Percentiles rank a stretch among this genome's conserved stretches.
phyloP scores from a whole-genome alignment of 1,140 invertebrate genomes.

The Drosophila sproati region DNA sequence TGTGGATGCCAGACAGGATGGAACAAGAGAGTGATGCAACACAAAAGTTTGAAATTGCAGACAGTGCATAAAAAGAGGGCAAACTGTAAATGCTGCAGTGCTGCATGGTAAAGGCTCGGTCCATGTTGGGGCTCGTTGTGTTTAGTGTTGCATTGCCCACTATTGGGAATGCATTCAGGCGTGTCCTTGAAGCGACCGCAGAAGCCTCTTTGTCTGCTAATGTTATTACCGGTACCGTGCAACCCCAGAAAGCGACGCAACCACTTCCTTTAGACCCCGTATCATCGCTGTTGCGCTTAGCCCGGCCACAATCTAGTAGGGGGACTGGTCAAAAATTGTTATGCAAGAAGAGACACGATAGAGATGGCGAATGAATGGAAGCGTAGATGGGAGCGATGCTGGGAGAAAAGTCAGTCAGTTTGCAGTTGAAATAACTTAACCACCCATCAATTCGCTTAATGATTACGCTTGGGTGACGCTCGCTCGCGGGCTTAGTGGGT shows the following conservation, averaged over 20 bases:
- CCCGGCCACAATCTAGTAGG: slow-evolving; percentile 28
- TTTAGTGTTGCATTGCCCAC: not conserved
- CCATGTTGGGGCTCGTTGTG: not conserved
- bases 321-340: not conserved
- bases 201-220: not conserved
- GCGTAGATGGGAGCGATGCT: not conserved
- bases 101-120: not conserved
- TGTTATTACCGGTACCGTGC: slow-evolving; percentile 4
- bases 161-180: slow-evolving; percentile 10
- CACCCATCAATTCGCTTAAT: slow-evolving; percentile 59
- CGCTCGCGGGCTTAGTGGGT: not conserved
- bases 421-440: slow-evolving; percentile 46
- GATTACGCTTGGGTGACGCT: slow-evolving; percentile 17
- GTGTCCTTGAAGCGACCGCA: slow-evolving; percentile 51
- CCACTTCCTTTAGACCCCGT: not conserved
- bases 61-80: not conserved
- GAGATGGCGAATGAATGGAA: not conserved
- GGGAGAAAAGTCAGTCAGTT: slow-evolving; percentile 34
- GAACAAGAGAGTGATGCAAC: not conserved
- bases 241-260: not conserved
- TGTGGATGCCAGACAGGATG: slow-evolving; percentile 4
- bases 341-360: slow-evolving; percentile 1
- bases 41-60: not conserved
- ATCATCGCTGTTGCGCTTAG: slow-evolving; percentile 19
- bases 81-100: not conserved